Percentiles rank a stretch among this genome's conserved stretches.
Conservation (phyloP, 2,888 invertebrate genomes). For the Penaeus monodon region DNA sequence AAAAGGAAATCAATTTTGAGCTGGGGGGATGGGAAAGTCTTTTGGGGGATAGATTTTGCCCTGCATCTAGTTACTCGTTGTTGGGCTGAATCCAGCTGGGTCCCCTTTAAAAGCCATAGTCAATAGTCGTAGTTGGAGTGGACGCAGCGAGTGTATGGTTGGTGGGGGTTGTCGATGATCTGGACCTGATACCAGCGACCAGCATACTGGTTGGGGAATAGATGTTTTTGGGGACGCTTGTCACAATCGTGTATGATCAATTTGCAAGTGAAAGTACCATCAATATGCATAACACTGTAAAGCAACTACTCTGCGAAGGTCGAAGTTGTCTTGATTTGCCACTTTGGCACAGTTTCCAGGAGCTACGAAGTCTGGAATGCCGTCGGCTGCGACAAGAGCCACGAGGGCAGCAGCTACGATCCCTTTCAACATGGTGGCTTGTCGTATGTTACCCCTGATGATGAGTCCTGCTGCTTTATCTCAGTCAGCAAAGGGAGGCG, state of each 20-base stretch:
- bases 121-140: not conserved
- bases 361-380: constrained; percentile 1
- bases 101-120: no score
- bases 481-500: no score
- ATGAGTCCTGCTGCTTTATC: no score
- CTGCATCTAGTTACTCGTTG: no score
- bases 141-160: not conserved
- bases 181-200: not conserved
- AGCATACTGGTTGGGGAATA: not conserved
- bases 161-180: not conserved
- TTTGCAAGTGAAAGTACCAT: not conserved
- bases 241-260: no score
- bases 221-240: not conserved
- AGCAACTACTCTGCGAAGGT: constrained; percentile 1
- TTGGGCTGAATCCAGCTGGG: no score
- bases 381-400: not conserved
- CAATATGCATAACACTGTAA: not conserved
- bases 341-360: constrained; percentile 2
- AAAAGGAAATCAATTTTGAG: no score
- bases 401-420: not conserved
- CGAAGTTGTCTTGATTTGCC: not conserved
- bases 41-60: no score
- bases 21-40: no score
- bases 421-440: not conserved
- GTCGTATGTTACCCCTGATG: no score